A percentile compares a stretch with the other conserved stretches of the same genome.
Evolutionary conservation across 1,140 invertebrate genomes (phyloP).

Genomic region (Eubasilissa regina): DNA sequence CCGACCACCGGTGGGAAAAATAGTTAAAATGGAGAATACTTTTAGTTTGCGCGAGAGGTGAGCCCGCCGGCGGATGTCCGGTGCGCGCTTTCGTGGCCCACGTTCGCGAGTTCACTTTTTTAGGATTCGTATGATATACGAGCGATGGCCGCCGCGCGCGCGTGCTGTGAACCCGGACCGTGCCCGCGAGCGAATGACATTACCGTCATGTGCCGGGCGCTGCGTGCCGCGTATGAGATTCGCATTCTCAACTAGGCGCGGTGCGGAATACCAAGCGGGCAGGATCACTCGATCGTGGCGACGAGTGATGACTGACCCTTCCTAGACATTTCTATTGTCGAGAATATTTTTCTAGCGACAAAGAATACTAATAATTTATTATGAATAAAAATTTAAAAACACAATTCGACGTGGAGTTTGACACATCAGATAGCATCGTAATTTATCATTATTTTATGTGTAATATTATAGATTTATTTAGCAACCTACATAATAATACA

Average conservation of each 20-base stretch:
- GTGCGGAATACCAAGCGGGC: slow-evolving; percentile 28
- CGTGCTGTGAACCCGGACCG: slow-evolving; percentile 38
- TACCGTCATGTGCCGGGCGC: slow-evolving; percentile 8
- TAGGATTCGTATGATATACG: background rate
- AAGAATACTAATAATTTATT: too few species aligned
- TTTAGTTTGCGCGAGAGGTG: slow-evolving; percentile 35
- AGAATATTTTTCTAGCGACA: too few species aligned
- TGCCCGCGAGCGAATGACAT: slow-evolving; percentile 37
- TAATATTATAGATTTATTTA: too few species aligned
- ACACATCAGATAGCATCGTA: too few species aligned
- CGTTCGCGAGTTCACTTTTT: slow-evolving; percentile 43
- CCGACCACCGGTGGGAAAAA: too few species aligned
- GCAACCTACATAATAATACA: too few species aligned
- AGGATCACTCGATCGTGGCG: slow-evolving; percentile 13
- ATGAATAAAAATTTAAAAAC: too few species aligned
- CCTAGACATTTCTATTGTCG: too few species aligned
- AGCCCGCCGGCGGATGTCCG: slow-evolving; percentile 42
- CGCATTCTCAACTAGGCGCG: slow-evolving; percentile 14
- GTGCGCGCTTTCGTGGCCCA: slow-evolving; percentile 2
- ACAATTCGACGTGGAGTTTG: too few species aligned
- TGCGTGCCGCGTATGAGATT: slow-evolving; percentile 20
- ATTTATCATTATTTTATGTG: too few species aligned
- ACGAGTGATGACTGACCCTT: slow-evolving; percentile 3
- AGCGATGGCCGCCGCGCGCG: slow-evolving; percentile 26
- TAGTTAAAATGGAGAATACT: slow-evolving; percentile 1